These are phyloP conservation scores for Leptinotarsa defecta DNA, from an alignment of 1,140 invertebrate genomes.

Conservation along the genomic window DNA sequence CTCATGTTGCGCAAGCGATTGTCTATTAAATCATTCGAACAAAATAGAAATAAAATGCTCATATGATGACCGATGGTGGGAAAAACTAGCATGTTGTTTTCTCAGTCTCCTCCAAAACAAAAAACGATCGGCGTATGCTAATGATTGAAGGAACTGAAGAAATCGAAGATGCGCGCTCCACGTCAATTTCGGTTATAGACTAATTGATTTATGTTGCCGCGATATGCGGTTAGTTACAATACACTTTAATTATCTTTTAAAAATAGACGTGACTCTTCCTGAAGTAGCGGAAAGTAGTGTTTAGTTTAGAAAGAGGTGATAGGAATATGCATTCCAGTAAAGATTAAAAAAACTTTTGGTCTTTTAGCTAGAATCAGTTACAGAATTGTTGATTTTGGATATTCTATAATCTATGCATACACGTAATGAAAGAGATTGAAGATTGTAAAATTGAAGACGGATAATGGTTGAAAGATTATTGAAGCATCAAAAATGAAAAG, in stretches of 20 bases:
- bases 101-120: slow-evolving; percentile 40
- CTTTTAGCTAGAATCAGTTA: no score
- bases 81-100: slow-evolving; percentile 51
- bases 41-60: slow-evolving; percentile 49
- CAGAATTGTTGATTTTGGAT: no score
- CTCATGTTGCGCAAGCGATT: slow-evolving; percentile 47
- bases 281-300: neutral
- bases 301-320: no score
- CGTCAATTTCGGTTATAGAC: slow-evolving; percentile 16
- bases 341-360: no score
- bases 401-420: no score
- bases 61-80: slow-evolving; percentile 52
- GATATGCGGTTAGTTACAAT: slow-evolving; percentile 7
- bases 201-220: slow-evolving; percentile 21
- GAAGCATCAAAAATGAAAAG: no score
- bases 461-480: no score
- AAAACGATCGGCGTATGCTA: slow-evolving; percentile 14
- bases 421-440: no score
- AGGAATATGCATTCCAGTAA: no score
- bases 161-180: slow-evolving; percentile 15
- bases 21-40: slow-evolving; percentile 50
- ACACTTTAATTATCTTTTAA: neutral
- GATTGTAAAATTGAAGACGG: no score
- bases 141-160: slow-evolving; percentile 20
- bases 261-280: slow-evolving; percentile 1